These are phyloP conservation scores for Poeciliopsis infans DNA, from an alignment of 2,797 vertebrate genomes.

Conservation along the genomic window DNA sequence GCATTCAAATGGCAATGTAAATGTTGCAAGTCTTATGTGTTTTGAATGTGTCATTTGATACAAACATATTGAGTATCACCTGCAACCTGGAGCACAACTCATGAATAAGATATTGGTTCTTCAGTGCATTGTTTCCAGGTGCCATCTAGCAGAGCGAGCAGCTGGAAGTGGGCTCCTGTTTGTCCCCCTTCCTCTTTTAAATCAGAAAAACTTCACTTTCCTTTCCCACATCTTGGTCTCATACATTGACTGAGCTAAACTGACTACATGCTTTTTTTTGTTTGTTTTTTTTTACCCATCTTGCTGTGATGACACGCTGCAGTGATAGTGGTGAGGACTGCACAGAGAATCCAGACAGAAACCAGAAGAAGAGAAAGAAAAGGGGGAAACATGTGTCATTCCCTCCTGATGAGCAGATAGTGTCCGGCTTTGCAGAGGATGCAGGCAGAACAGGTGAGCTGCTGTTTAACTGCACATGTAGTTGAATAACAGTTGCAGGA, in stretches of 20 bases:
- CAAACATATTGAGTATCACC: conserved; percentile 62
- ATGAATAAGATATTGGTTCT: conserved; percentile 76
- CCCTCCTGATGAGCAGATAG: conserved; percentile 80
- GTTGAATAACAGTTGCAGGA: neutral
- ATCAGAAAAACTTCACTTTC: conserved; percentile 16
- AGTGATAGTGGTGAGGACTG: conserved; percentile 51
- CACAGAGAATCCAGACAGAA: conserved; percentile 26
- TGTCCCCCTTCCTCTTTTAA: conserved; percentile 17
- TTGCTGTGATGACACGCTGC: conserved; percentile 63
- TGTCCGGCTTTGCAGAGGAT: conserved; percentile 77
- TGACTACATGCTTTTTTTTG: neutral
- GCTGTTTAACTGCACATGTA: conserved; percentile 6
- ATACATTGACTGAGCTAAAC: conserved; percentile 9
- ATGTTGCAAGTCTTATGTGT: conserved; percentile 33
- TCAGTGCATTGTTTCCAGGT: conserved; percentile 52
- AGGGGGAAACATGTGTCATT: conserved; percentile 80
- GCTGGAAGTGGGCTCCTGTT: conserved; percentile 19
- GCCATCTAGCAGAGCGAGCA: conserved; percentile 39
- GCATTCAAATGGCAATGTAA: conserved; percentile 36
- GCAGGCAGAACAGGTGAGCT: conserved; percentile 65
- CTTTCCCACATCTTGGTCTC: conserved; percentile 4
- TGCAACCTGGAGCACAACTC: conserved; percentile 49
- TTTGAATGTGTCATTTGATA: conserved; percentile 62
- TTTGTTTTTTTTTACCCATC: neutral
- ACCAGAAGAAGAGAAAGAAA: conserved; percentile 60